A percentile compares a stretch with the other conserved stretches of the same genome.
phyloP scores from a whole-genome alignment of 2,797 vertebrate species.

The Protonibea diacanthus region DNA sequence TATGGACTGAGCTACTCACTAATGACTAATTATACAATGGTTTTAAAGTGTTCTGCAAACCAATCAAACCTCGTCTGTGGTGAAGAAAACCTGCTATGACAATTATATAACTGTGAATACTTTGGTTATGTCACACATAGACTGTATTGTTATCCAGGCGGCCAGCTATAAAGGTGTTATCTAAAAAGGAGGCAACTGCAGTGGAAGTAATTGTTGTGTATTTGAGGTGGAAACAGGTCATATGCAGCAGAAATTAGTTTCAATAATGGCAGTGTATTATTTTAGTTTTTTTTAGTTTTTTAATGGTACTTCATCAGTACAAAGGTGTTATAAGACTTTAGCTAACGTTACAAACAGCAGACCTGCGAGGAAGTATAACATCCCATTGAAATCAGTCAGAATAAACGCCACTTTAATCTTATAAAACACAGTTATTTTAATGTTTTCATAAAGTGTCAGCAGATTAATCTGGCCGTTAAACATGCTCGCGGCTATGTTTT shows the following conservation, averaged over 20 bases:
- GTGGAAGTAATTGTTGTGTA: neutral
- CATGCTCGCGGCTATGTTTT: slow-evolving; percentile 17
- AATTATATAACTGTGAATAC: neutral
- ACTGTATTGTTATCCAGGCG: neutral
- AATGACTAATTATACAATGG: too few species aligned
- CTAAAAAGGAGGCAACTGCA: neutral
- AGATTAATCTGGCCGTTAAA: neutral
- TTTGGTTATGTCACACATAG: slow-evolving; percentile 7
- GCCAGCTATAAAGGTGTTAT: neutral
- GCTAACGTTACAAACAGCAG: neutral
- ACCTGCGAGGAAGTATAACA: neutral
- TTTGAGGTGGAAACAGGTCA: neutral
- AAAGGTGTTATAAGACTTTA: neutral
- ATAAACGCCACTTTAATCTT: neutral
- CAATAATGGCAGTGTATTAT: neutral
- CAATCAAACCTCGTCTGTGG: neutral
- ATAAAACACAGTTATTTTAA: neutral
- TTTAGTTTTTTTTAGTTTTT: neutral
- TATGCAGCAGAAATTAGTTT: neutral
- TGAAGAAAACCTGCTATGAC: too few species aligned
- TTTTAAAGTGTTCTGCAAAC: too few species aligned
- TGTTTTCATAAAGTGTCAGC: neutral
- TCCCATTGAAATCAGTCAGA: neutral
- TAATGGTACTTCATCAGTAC: neutral
- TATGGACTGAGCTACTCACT: too few species aligned